Evolutionary conservation across 2,113 vertebrate species (phyloP), one percentile per base, ranked within the genome.

Genomic region (Otocyon megalotis): DNA sequence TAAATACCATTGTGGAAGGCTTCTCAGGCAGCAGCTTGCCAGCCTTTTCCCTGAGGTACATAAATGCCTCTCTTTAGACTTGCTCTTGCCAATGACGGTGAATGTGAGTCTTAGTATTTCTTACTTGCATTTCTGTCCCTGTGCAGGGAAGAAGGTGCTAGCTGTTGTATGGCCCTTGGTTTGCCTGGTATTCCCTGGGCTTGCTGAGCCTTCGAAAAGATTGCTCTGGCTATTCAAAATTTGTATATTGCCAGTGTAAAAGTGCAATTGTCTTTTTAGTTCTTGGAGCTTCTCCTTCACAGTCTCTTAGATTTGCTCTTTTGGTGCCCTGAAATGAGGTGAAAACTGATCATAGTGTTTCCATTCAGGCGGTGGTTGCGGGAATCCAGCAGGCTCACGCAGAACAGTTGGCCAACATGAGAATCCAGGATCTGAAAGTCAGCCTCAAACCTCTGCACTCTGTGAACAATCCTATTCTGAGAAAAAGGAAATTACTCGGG

Each of bases 381-480:
- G 99, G 99, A 58, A 99, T 99, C 97, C 99, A 99, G 97, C 99
- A 99, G 98, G 99, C 99, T 69, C 99, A 99, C 0, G 99, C 99
- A 0, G 99, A 99, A 91, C 99, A 99, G 96, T 97, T 99, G 97
- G 99, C 99, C 26, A 99, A 99, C 99, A 99, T 99, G 99, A 99
- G 99, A 97, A 99, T 99, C 98, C 99, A 99, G 96, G 99, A 99
- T 97, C 99, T 99, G 93, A 99, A 99, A 97, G 99, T 99, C 98
- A 99, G 99, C 98, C 99, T 99, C 93, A 99, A 99, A 82, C 99
- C 99, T 15, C 98, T 99, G 35, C 99, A 99, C 98, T 99, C 99
- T 0, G 99, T 99, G 98, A 99, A 99, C 99, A 99, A 99, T 98
- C 99, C 99, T 19, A 99, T 99, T 98, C 99, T 99, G 98, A 99